These are phyloP conservation scores for Eulimnadia texana DNA, from an alignment of 1,140 invertebrate genomes.

Conservation along the genomic window DNA sequence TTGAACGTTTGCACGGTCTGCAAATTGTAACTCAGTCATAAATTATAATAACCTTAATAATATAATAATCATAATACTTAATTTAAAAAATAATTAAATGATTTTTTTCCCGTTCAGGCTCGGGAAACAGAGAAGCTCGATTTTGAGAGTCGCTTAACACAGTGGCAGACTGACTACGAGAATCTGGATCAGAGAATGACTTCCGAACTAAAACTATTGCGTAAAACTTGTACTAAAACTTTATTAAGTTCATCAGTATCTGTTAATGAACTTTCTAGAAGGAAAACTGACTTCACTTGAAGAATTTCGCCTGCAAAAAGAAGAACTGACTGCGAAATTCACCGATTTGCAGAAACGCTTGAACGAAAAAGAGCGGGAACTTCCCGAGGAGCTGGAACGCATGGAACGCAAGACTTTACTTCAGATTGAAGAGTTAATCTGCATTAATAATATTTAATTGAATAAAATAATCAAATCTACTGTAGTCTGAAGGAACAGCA, in stretches of 20 bases:
- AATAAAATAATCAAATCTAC: background rate
- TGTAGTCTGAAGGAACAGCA: slow-evolving; percentile 11
- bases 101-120: background rate
- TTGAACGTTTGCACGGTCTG: slow-evolving; percentile 7
- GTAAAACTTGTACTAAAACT: background rate
- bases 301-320: slow-evolving; percentile 13
- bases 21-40: background rate
- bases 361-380: slow-evolving; percentile 1
- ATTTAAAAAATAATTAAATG: background rate
- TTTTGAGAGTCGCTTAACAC: background rate
- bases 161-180: slow-evolving; percentile 1
- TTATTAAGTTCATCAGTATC: background rate
- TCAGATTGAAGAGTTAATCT: slow-evolving; percentile 4
- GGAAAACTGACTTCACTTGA: slow-evolving; percentile 13
- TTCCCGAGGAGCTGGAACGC: background rate
- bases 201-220: slow-evolving; percentile 8
- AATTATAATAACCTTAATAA: background rate
- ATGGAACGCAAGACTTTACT: slow-evolving; percentile 4
- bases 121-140: background rate
- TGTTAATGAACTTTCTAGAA: background rate
- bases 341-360: background rate
- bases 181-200: slow-evolving; percentile 11
- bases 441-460: background rate
- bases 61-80: background rate
- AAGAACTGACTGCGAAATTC: background rate